These are phyloP conservation scores for Brotula barbata DNA, from an alignment of 2,797 vertebrate genomes.

Conservation along the genomic window DNA sequence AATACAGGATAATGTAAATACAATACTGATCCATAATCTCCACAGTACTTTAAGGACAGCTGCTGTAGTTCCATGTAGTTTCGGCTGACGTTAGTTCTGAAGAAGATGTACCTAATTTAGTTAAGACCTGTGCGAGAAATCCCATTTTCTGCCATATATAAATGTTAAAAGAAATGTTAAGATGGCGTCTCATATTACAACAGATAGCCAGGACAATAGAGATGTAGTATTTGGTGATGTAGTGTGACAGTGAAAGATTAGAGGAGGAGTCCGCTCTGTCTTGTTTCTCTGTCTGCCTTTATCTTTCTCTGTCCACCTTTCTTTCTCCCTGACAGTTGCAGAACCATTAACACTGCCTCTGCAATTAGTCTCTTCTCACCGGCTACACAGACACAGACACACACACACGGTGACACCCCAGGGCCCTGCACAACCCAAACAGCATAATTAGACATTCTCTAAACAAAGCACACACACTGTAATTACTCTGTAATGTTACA, in stretches of 20 bases:
- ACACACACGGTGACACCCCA: slow-evolving; percentile 66
- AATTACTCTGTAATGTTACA: slow-evolving; percentile 82
- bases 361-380: slow-evolving; percentile 75
- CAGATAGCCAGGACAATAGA: not conserved
- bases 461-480: slow-evolving; percentile 84
- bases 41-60: too few relatives aligned
- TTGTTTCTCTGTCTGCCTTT: not conserved
- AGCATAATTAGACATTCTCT: slow-evolving; percentile 82
- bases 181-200: too few relatives aligned
- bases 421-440: slow-evolving; percentile 77
- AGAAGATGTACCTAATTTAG: too few relatives aligned
- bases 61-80: too few relatives aligned
- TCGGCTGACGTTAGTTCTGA: too few relatives aligned
- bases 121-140: too few relatives aligned
- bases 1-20: too few relatives aligned
- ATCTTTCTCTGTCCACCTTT: not conserved
- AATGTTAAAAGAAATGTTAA: too few relatives aligned
- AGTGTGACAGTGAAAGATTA: slow-evolving; percentile 33
- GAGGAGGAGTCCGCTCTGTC: slow-evolving; percentile 36
- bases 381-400: slow-evolving; percentile 41
- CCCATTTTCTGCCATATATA: too few relatives aligned
- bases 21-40: too few relatives aligned
- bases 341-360: slow-evolving; percentile 72
- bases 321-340: slow-evolving; percentile 54
- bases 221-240: slow-evolving; percentile 13